Evolutionary conservation across 2,888 invertebrate species (phyloP).

Genomic region (Oithona nana): DNA sequence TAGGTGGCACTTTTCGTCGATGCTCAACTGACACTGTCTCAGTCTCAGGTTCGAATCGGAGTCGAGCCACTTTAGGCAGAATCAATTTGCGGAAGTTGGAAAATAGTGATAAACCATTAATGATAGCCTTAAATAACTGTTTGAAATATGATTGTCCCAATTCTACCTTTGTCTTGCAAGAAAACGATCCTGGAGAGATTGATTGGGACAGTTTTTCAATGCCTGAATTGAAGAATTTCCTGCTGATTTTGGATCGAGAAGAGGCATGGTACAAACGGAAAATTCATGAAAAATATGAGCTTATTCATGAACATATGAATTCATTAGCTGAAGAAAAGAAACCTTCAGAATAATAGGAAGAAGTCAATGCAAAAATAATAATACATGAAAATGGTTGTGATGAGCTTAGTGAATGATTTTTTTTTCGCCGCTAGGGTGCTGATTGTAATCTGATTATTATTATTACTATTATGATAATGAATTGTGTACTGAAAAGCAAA

Average conservation of each 20-base stretch:
- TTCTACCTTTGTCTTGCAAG: conserved; percentile 34
- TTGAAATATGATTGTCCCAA: conserved; percentile 24
- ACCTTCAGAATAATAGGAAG: too few relatives aligned
- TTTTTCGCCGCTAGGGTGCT: too few relatives aligned
- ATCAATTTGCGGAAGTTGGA: conserved; percentile 30
- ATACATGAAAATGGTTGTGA: too few relatives aligned
- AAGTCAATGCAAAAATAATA: too few relatives aligned
- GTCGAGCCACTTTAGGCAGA: background rate
- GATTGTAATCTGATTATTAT: too few relatives aligned
- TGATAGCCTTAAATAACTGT: conserved; percentile 31
- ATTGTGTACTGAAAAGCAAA: too few relatives aligned
- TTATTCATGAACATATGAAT: conserved; percentile 3
- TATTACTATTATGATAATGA: too few relatives aligned
- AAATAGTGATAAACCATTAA: conserved; percentile 33
- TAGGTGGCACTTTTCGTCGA: conserved; percentile 19
- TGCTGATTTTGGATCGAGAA: conserved; percentile 32
- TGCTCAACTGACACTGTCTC: background rate
- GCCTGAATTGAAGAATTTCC: conserved; percentile 37
- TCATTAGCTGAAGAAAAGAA: background rate
- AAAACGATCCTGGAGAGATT: conserved; percentile 38
- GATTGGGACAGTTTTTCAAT: conserved; percentile 38
- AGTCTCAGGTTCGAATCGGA: background rate
- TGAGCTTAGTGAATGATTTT: too few relatives aligned
- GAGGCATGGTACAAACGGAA: conserved; percentile 15
- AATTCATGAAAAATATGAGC: conserved; percentile 17